Evolutionary conservation across 2,797 vertebrate species (phyloP).

Genomic region (Capromys pilorides): DNA sequence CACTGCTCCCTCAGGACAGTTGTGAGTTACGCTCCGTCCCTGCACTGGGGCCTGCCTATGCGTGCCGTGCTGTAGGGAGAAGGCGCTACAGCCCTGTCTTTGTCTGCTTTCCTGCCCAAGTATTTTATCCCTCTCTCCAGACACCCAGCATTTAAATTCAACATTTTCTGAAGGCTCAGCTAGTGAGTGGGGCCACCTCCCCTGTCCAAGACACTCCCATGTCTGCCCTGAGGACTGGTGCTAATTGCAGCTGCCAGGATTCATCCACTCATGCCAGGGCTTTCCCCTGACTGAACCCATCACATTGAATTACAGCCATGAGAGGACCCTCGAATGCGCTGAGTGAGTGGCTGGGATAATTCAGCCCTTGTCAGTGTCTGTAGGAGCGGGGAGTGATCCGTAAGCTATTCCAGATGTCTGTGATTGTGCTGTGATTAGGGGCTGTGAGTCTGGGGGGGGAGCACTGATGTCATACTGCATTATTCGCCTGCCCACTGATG

Average conservation of each 20-base stretch:
- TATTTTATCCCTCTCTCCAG: neutral
- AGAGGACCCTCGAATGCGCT: conserved; percentile 58
- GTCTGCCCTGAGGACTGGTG: conserved; percentile 1
- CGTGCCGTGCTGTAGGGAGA: rapidly evolving
- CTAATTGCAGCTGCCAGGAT: conserved; percentile 33
- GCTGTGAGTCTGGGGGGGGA: conserved; percentile 41
- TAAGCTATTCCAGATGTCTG: conserved; percentile 60
- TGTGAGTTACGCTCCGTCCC: rapidly evolving
- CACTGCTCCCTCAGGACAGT: neutral
- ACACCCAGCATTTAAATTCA: conserved; percentile 58
- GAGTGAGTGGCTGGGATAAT: conserved; percentile 65
- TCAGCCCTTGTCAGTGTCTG: conserved; percentile 66
- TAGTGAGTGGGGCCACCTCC: conserved; percentile 53
- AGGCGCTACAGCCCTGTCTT: neutral
- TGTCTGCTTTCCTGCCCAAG: neutral
- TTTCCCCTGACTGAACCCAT: conserved; percentile 68
- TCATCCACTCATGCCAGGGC: conserved; percentile 46
- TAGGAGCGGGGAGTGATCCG: conserved; percentile 10
- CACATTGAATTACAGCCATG: conserved; percentile 61
- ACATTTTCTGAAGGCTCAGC: conserved; percentile 47
- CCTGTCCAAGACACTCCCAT: neutral
- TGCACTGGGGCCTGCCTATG: neutral
- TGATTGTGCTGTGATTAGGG: conserved; percentile 69
- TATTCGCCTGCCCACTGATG: neutral
- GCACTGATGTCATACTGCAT: conserved; percentile 22